Evolutionary conservation across 2,113 vertebrate genomes (phyloP).

Genomic region (Myrmecobius fasciatus): DNA sequence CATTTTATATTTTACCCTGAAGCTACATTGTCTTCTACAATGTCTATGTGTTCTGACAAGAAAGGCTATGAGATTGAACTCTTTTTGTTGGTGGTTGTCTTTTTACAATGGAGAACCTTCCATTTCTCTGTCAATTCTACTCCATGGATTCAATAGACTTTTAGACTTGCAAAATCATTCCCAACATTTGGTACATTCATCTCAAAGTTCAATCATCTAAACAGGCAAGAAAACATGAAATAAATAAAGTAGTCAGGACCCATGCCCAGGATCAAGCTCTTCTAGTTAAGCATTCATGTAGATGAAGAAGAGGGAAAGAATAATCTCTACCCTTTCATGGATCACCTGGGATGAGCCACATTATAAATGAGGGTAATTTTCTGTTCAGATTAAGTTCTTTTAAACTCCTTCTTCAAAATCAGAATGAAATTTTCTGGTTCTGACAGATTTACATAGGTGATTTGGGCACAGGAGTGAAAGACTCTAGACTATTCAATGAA

Average conservation of each 20-base stretch:
- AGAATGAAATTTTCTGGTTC: slow-evolving; percentile 26
- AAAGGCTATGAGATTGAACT: background rate
- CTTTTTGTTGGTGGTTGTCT: background rate
- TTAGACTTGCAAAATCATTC: background rate
- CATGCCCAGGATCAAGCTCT: background rate
- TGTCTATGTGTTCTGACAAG: background rate
- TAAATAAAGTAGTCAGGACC: background rate
- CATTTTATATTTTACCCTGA: background rate
- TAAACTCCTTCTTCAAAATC: slow-evolving; percentile 53
- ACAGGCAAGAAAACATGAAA: background rate
- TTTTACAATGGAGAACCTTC: background rate
- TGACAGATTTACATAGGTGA: slow-evolving; percentile 45
- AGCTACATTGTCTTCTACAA: background rate
- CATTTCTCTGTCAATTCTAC: background rate
- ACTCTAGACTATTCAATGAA: background rate
- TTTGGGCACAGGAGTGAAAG: background rate
- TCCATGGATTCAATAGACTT: background rate
- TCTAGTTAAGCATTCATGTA: background rate
- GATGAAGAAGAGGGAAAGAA: background rate
- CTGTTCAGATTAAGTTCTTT: slow-evolving; percentile 24
- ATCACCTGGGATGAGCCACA: background rate
- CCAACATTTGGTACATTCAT: background rate
- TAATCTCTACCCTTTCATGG: background rate
- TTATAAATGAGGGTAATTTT: background rate
- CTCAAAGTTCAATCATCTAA: background rate